These are phyloP conservation scores for Zonitis immaculata DNA, from an alignment of 2,888 invertebrate genomes.

Conservation along the genomic window DNA sequence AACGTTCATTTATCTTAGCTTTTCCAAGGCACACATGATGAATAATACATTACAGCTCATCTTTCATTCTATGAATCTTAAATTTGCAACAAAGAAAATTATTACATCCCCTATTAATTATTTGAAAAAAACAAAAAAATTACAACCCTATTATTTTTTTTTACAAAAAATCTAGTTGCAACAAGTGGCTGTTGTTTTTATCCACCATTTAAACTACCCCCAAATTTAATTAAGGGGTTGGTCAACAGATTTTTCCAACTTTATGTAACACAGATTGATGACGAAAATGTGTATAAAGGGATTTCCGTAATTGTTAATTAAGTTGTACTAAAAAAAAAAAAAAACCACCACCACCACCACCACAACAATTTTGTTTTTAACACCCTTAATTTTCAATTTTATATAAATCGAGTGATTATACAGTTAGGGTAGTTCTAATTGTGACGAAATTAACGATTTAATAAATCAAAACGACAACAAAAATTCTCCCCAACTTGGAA, in stretches of 20 bases:
- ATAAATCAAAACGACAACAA: too few species aligned
- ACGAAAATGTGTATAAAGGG: too few species aligned
- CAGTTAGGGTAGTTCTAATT: too few species aligned
- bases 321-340: neutral
- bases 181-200: neutral
- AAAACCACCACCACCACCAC: neutral
- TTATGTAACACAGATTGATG: neutral
- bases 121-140: too few species aligned
- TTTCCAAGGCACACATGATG: constrained; percentile 44
- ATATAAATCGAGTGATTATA: too few species aligned
- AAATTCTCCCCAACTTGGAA: constrained; percentile 9
- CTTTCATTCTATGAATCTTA: constrained; percentile 50
- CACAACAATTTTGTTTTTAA: too few species aligned
- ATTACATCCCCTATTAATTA: too few species aligned
- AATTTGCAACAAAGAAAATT: too few species aligned
- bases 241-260: neutral
- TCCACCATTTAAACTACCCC: neutral
- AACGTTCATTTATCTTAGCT: constrained; percentile 45
- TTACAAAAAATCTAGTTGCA: neutral
- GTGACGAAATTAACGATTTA: too few species aligned
- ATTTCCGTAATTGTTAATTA: too few species aligned
- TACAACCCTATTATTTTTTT: too few species aligned
- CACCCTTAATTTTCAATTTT: too few species aligned
- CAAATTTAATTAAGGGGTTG: neutral
- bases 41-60: constrained; percentile 47